These are phyloP conservation scores for Malurus leucopterus DNA, from an alignment of 2,797 vertebrate genomes.

Conservation along the genomic window DNA sequence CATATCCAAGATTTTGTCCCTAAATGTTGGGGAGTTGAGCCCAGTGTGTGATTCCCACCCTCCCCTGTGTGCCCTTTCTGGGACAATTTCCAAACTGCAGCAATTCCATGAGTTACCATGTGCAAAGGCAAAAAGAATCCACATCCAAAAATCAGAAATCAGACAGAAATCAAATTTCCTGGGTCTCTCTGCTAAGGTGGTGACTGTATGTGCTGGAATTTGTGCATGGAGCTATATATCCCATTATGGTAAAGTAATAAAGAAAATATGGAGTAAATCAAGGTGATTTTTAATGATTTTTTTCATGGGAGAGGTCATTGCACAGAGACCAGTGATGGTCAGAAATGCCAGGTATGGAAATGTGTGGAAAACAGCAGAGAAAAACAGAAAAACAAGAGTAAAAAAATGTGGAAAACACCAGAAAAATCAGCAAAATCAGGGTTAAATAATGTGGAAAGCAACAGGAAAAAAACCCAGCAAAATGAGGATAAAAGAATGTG, in stretches of 20 bases:
- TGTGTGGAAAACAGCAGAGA: background rate
- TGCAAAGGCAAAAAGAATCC: background rate
- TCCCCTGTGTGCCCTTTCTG: background rate
- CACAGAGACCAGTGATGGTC: background rate
- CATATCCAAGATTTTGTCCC: background rate
- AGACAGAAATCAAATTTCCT: background rate
- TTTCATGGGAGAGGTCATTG: background rate
- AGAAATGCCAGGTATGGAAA: background rate
- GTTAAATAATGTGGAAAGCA: too few species aligned
- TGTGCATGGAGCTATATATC: background rate
- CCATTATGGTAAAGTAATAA: background rate
- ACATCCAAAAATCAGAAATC: background rate
- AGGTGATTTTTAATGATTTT: background rate
- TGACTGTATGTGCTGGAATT: background rate
- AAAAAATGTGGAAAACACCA: too few species aligned
- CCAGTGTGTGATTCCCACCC: background rate
- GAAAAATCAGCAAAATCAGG: too few species aligned
- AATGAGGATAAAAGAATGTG: too few species aligned
- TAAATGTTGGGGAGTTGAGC: background rate
- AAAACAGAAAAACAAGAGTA: background rate
- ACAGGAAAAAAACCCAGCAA: too few species aligned
- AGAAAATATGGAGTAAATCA: background rate
- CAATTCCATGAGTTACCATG: background rate
- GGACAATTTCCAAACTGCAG: background rate
- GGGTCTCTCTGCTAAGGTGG: background rate